These are phyloP conservation scores for Sycophila sp. DNA, from an alignment of 1,140 invertebrate species.

Conservation along the genomic window DNA sequence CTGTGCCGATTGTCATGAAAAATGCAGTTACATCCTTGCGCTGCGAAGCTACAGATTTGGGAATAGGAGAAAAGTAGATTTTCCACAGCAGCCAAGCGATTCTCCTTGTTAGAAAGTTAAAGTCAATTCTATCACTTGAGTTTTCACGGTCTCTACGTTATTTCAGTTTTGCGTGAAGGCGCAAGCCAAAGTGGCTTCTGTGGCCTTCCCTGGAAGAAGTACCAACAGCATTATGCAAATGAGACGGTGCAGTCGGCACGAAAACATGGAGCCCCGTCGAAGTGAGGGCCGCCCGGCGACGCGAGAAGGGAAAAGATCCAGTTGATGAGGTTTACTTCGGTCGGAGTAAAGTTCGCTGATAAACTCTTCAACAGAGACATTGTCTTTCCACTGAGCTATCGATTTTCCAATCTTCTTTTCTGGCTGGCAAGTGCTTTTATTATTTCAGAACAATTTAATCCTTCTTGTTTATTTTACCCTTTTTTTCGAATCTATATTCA, in stretches of 20 bases:
- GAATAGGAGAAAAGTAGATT: too few species aligned
- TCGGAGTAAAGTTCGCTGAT: conserved; percentile 18
- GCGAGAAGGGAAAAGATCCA: conserved; percentile 12
- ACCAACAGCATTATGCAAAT: conserved; percentile 58
- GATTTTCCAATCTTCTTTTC: not conserved
- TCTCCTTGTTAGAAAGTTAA: too few species aligned
- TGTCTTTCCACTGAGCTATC: not conserved
- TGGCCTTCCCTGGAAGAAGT: conserved; percentile 32
- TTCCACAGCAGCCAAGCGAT: too few species aligned
- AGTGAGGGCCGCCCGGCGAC: conserved; percentile 38
- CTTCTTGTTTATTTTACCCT: too few species aligned
- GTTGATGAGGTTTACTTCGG: conserved; percentile 37
- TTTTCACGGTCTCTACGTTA: conserved; percentile 18
- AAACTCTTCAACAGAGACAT: conserved; percentile 21
- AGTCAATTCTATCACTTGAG: conserved; percentile 13
- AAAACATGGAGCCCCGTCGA: conserved; percentile 45
- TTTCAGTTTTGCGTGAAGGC: conserved; percentile 9
- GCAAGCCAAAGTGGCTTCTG: conserved; percentile 2
- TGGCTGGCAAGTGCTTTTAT: too few species aligned
- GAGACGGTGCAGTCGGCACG: conserved; percentile 48
- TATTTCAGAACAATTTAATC: too few species aligned
- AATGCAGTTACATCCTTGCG: too few species aligned
- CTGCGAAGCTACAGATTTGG: too few species aligned
- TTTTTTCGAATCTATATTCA: too few species aligned
- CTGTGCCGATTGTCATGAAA: too few species aligned